Percentiles rank a stretch among this genome's conserved stretches.
Evolutionary conservation across 2,113 vertebrate genomes (phyloP).

Genomic region (Pantherophis guttatus): DNA sequence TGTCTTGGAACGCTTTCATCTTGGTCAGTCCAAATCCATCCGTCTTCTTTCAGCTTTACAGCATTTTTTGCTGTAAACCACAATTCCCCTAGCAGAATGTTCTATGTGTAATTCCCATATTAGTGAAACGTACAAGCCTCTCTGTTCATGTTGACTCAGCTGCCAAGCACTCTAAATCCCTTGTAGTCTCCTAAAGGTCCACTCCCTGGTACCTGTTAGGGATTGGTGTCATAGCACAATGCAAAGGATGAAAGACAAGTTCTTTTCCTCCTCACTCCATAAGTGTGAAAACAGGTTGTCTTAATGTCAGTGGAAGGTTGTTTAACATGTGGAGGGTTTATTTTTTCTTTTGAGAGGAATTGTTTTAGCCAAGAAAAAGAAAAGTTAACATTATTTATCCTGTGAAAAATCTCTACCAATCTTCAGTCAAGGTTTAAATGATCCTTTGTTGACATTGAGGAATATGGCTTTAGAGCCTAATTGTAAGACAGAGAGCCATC

Average conservation of each 20-base stretch:
- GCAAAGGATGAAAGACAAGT: not conserved
- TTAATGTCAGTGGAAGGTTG: not conserved
- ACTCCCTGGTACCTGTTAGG: not conserved
- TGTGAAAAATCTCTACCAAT: not conserved
- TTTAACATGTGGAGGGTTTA: not conserved
- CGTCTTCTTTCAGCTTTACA: not conserved
- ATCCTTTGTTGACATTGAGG: not conserved
- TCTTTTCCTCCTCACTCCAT: not conserved
- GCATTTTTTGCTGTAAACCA: not conserved
- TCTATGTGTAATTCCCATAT: not conserved
- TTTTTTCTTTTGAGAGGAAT: not conserved
- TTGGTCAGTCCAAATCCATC: not conserved
- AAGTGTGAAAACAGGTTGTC: not conserved
- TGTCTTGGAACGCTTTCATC: not conserved
- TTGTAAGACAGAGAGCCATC: not conserved
- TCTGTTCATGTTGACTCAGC: not conserved
- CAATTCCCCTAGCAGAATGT: not conserved
- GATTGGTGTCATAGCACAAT: not conserved
- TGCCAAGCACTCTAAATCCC: not conserved
- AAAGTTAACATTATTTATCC: not conserved
- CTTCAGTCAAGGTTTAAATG: not conserved
- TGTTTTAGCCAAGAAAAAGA: not conserved
- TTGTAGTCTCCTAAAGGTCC: not conserved
- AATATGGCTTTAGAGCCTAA: not conserved
- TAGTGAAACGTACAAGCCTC: not conserved